A percentile compares a stretch with the other conserved stretches of the same genome.
Evolutionary conservation across 2,888 invertebrate genomes (phyloP).

Genomic region (Thereva unica): DNA sequence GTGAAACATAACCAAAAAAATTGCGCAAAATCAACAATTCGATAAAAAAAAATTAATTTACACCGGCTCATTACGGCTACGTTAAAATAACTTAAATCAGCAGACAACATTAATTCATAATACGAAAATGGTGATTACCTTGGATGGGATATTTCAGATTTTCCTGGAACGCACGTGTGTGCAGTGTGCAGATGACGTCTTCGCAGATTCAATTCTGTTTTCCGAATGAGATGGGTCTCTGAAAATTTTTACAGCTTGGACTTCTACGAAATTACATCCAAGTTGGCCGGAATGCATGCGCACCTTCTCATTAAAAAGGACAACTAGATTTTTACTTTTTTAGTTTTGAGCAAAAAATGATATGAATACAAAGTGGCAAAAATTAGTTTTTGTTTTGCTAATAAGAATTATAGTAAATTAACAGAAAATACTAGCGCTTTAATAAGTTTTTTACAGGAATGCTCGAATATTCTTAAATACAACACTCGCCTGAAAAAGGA

Average conservation of each 20-base stretch:
- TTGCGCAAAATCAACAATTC: not conserved
- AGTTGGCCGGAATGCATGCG: conserved; percentile 19
- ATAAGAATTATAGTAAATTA: not conserved
- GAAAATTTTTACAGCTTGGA: conserved; percentile 9
- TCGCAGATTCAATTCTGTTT: conserved; percentile 45
- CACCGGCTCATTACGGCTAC: too few relatives aligned
- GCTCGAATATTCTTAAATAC: conserved; percentile 10
- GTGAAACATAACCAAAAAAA: conserved; percentile 29
- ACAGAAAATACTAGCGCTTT: conserved; percentile 5
- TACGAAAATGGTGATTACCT: conserved; percentile 20
- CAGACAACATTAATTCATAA: too few relatives aligned
- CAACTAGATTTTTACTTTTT: conserved; percentile 25
- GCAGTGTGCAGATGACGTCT: conserved; percentile 44
- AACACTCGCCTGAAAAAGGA: conserved; percentile 5
- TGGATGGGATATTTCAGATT: conserved; percentile 35
- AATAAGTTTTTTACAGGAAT: not conserved
- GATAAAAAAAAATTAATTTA: conserved; percentile 3
- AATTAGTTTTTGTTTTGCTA: not conserved
- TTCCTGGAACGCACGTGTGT: conserved; percentile 44
- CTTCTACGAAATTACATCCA: conserved; percentile 7
- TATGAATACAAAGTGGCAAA: not conserved
- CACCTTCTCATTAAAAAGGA: conserved; percentile 6
- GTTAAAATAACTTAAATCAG: not conserved
- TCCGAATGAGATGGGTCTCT: conserved; percentile 42
- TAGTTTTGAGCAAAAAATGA: conserved; percentile 28